Conservation (phyloP, 2,888 invertebrate species). For the Tricholauxania praeusta region DNA sequence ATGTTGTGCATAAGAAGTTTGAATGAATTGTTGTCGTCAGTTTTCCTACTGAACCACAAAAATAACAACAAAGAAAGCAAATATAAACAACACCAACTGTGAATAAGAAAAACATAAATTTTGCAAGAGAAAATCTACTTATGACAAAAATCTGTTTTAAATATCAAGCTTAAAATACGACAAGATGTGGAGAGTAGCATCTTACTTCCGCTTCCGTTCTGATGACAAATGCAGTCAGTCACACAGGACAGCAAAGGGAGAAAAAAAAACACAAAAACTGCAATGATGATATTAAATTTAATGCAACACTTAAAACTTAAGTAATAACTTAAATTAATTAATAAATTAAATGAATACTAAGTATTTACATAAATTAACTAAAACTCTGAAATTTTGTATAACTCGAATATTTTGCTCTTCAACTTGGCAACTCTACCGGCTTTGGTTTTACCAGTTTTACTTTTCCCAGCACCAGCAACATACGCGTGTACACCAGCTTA, state of each 20-base stretch:
- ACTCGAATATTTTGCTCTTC: neutral
- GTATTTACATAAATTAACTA: neutral
- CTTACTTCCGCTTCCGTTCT: slow-evolving; percentile 56
- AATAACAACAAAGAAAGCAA: slow-evolving; percentile 26
- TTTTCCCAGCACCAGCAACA: slow-evolving; percentile 60
- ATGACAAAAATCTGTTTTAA: slow-evolving; percentile 38
- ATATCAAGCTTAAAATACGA: slow-evolving; percentile 18
- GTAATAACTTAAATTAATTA: slow-evolving; percentile 50
- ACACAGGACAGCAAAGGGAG: neutral
- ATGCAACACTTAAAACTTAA: neutral
- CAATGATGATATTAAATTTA: neutral
- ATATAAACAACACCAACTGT: slow-evolving; percentile 27
- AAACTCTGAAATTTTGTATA: neutral
- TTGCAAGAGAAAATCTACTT: slow-evolving; percentile 57
- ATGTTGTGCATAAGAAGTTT: slow-evolving; percentile 43
- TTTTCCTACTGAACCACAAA: slow-evolving; percentile 34
- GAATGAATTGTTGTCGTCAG: slow-evolving; percentile 5
- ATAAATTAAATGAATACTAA: slow-evolving; percentile 43
- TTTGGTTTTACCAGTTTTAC: slow-evolving; percentile 26
- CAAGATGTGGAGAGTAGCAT: slow-evolving; percentile 8
- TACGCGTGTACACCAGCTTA: slow-evolving; percentile 69
- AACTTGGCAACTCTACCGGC: neutral
- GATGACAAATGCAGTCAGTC: slow-evolving; percentile 18
- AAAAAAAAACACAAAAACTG: neutral
- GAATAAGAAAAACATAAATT: slow-evolving; percentile 37